phyloP scores from a whole-genome alignment of 2,797 vertebrate genomes.

The Lepilemur septentrionalis region DNA sequence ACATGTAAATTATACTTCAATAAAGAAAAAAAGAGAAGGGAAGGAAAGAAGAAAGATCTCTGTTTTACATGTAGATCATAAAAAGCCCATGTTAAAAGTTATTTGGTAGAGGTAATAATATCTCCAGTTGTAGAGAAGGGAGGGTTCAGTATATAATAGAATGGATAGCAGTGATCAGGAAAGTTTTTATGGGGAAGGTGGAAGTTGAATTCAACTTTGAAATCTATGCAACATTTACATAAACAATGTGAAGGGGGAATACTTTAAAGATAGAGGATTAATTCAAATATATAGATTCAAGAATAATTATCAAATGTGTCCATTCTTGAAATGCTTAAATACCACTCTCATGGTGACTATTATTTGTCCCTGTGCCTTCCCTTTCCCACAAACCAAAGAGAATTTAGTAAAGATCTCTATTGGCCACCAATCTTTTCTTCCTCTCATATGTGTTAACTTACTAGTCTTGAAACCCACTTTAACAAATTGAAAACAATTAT shows the following conservation, averaged over 20 bases:
- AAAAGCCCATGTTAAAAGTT: neutral
- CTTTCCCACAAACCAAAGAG: neutral
- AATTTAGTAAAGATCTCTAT: neutral
- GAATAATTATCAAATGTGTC: neutral
- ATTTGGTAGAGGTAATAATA: neutral
- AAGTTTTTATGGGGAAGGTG: neutral
- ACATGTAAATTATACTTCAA: too few species aligned
- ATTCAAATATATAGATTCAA: neutral
- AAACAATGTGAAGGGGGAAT: neutral
- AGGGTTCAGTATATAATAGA: neutral
- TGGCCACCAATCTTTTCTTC: neutral
- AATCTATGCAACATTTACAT: neutral
- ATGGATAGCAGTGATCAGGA: neutral
- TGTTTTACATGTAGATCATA: neutral
- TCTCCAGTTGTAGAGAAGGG: neutral
- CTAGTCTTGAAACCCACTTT: conserved; percentile 26
- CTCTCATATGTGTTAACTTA: neutral
- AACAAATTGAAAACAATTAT: conserved; percentile 74
- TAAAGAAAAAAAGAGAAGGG: neutral
- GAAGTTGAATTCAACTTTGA: neutral
- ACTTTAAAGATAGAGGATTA: neutral
- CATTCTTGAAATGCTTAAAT: neutral
- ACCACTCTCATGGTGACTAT: neutral
- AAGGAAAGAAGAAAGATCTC: neutral
- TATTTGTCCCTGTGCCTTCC: neutral